Percentiles rank a stretch among this genome's conserved stretches.
phyloP scores from a whole-genome alignment of 2,797 vertebrate genomes.

The Dermochelys coriacea region DNA sequence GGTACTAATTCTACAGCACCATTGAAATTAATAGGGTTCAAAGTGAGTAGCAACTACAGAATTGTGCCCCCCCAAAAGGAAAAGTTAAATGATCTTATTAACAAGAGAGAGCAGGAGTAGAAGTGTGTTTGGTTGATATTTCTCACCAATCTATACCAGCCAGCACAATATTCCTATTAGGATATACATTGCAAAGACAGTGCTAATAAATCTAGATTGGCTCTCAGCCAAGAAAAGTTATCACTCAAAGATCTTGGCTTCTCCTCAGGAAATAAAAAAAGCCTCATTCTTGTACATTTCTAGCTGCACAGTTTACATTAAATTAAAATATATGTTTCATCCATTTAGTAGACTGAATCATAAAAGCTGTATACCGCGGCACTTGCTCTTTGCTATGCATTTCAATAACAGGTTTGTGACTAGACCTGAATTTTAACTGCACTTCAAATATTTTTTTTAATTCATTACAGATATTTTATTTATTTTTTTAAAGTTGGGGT shows the following conservation, averaged over 20 bases:
- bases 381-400: constrained; percentile 77
- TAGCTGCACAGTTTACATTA: constrained; percentile 75
- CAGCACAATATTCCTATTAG: constrained; percentile 52
- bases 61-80: constrained; percentile 4
- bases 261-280: constrained; percentile 67
- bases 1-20: neutral
- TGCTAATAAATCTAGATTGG: constrained; percentile 72
- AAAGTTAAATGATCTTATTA: neutral
- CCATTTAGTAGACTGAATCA: constrained; percentile 81
- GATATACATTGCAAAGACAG: constrained; percentile 39
- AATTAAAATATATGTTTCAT: constrained; percentile 82
- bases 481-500: constrained; percentile 71
- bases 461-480: constrained; percentile 78
- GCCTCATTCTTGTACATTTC: constrained; percentile 54
- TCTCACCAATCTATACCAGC: constrained; percentile 52
- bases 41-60: neutral
- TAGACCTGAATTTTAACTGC: constrained; percentile 79
- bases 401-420: constrained; percentile 82
- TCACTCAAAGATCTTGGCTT: constrained; percentile 67
- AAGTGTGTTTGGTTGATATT: constrained; percentile 15
- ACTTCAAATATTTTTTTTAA: constrained; percentile 80
- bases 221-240: constrained; percentile 74
- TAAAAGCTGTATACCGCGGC: constrained; percentile 83
- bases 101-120: constrained; percentile 46
- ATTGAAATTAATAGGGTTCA: neutral